Percentiles rank a stretch among this genome's conserved stretches.
phyloP scores from a whole-genome alignment of 2,888 invertebrate species.

The Steinernema hermaphroditum region DNA sequence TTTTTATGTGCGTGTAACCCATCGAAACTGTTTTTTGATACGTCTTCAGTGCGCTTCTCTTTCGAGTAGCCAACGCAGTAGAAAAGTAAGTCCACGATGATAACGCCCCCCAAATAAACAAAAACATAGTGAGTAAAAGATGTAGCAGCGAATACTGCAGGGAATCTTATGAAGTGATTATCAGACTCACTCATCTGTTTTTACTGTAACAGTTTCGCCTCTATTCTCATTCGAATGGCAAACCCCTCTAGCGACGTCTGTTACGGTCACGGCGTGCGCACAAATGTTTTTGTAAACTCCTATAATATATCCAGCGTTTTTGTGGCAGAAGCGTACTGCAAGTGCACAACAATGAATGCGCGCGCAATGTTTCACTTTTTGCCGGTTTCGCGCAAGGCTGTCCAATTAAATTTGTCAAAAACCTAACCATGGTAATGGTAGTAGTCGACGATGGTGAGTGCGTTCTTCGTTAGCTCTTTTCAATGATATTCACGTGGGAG shows the following conservation, averaged over 20 bases:
- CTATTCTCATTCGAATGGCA: too few relatives aligned
- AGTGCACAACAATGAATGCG: conserved; percentile 25
- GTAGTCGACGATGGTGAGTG: background rate
- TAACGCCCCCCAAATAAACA: conserved; percentile 24
- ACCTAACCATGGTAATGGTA: background rate
- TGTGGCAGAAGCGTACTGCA: background rate
- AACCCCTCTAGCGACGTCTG: background rate
- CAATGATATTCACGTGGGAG: too few relatives aligned
- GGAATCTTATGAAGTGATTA: too few relatives aligned
- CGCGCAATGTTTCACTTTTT: conserved; percentile 2
- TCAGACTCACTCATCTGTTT: too few relatives aligned
- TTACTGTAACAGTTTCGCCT: too few relatives aligned
- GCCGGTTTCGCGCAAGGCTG: conserved; percentile 17
- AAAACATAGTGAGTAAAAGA: conserved; percentile 22
- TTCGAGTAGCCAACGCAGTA: background rate
- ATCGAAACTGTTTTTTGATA: conserved; percentile 7
- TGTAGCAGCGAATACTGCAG: background rate
- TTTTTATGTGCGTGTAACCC: too few relatives aligned
- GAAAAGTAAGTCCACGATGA: conserved; percentile 3
- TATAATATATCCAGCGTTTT: conserved; percentile 11
- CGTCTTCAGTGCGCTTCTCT: background rate
- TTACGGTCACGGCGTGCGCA: background rate
- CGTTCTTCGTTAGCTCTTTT: background rate
- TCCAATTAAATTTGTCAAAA: conserved; percentile 27
- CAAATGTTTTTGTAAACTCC: background rate